These are phyloP conservation scores for Nyleta sp. DNA, from an alignment of 2,888 invertebrate genomes.

Conservation along the genomic window DNA sequence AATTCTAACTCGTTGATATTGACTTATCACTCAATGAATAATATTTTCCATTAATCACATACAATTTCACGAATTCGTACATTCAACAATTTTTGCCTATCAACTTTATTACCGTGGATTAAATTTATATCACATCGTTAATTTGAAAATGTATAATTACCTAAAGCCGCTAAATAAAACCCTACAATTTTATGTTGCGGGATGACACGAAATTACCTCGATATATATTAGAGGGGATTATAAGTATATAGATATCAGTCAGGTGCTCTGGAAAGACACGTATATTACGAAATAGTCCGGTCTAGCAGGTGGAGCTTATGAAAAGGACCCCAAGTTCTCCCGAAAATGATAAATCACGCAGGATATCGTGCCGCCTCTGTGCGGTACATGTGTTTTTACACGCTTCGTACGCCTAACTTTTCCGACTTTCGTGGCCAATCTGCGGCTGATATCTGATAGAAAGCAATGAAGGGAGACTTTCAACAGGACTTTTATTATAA, in stretches of 20 bases:
- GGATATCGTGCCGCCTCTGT: conserved; percentile 36
- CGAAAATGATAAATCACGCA: conserved; percentile 60
- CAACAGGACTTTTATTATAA: conserved; percentile 45
- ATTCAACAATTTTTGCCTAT: not conserved
- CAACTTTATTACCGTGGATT: conserved; percentile 2
- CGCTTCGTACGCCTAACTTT: conserved; percentile 49
- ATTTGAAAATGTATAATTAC: conserved; percentile 17
- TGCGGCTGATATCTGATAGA: conserved; percentile 53
- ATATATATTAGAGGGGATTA: conserved; percentile 40
- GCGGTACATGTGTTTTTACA: conserved; percentile 55
- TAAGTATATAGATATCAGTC: conserved; percentile 52
- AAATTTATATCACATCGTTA: conserved; percentile 17
- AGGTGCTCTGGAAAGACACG: conserved; percentile 34
- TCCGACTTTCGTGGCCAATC: conserved; percentile 56
- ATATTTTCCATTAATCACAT: not conserved
- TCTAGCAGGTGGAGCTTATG: conserved; percentile 33
- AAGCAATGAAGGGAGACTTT: conserved; percentile 44
- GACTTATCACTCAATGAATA: no score
- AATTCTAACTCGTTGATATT: not conserved
- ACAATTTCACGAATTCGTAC: not conserved
- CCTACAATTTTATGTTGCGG: conserved; percentile 6
- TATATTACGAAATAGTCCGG: conserved; percentile 38
- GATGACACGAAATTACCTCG: conserved; percentile 26
- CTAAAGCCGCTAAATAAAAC: conserved; percentile 12
- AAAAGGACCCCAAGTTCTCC: conserved; percentile 52